Base-by-base conservation (phyloP, 2,888 invertebrate species). In the Choristoneura rosaceana region DNA sequence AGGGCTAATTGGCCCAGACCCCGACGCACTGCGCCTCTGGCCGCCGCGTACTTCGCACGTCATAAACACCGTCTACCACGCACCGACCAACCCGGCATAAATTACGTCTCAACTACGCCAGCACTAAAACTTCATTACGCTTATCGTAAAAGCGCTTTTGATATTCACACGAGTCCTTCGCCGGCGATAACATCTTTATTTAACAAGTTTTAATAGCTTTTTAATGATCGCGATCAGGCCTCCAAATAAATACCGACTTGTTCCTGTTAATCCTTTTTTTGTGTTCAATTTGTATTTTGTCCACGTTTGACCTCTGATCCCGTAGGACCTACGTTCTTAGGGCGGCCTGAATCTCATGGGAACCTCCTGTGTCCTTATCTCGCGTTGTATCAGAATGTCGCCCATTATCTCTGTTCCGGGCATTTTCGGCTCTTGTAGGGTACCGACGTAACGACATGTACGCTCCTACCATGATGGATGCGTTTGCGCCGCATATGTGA, bases 391-490 rank as follows among this genome's bases (percentile, higher is more conserved):
- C 93, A 85, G 84, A 87, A 87, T 93, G 93, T 93, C 91, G 90
- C 89, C 92, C 86, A 93, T 93, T 93, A 94, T 94, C 94, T 93
- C 84, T 81, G 85, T 85, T 88, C 87, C 86, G 88, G 88, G 86
- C 90, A 90, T 89, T 92, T 92, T 91, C 87, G 89, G 88, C 84
- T 88, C 91, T 90, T 92, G 93, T 92, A 84, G 85, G 82, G 84
- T 82, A 87, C 86, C 87, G 88, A 87, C 84, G 87, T 87, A 86
- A 85, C 88, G 86, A 89, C 88, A 81, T 86, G 86, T 85, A 85
- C 87, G 85, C 79, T 81, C 82, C 81, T 89, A 92, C 91, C 88
- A 93, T 94, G 93, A 94, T 93, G 90, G 93, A 94, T 93, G 93
- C 86, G 87, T 78, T 75, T 70, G 82, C 84, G 83, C 80, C 79